Conservation (phyloP, 2,888 invertebrate genomes). For the Theristus sp. region DNA sequence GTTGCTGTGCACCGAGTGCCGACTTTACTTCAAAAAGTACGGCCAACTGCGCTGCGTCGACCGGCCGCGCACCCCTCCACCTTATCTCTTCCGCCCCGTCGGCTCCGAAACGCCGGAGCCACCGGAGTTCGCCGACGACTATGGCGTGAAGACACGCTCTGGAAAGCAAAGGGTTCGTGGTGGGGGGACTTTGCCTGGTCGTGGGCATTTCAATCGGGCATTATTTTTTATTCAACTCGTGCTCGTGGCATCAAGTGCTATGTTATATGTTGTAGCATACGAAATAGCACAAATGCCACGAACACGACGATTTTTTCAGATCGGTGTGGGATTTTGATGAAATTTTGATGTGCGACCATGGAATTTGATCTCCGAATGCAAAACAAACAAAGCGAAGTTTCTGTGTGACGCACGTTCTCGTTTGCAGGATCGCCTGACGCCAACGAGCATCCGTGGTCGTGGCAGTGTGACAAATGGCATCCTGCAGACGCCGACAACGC, state of each 20-base stretch:
- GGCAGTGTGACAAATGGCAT: not conserved
- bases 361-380: too few relatives aligned
- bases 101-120: conserved; percentile 22
- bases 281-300: not conserved
- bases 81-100: conserved; percentile 35
- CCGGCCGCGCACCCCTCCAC: conserved; percentile 29
- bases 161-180: not conserved
- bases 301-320: too few relatives aligned
- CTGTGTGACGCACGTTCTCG: too few relatives aligned
- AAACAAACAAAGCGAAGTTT: too few relatives aligned
- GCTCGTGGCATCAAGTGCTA: too few relatives aligned
- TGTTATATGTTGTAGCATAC: not conserved
- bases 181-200: not conserved
- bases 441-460: not conserved
- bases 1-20: conserved; percentile 54
- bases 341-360: too few relatives aligned
- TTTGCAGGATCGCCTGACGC: not conserved
- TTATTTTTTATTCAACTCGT: too few relatives aligned
- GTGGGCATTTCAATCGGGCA: not conserved
- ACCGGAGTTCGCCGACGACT: not conserved
- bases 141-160: not conserved
- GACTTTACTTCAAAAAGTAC: conserved; percentile 53
- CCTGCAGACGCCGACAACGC: not conserved
- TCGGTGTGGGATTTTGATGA: too few relatives aligned
- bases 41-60: conserved; percentile 45